Base-by-base conservation (phyloP, 2,888 invertebrate species). In the Oligia strigilis region DNA sequence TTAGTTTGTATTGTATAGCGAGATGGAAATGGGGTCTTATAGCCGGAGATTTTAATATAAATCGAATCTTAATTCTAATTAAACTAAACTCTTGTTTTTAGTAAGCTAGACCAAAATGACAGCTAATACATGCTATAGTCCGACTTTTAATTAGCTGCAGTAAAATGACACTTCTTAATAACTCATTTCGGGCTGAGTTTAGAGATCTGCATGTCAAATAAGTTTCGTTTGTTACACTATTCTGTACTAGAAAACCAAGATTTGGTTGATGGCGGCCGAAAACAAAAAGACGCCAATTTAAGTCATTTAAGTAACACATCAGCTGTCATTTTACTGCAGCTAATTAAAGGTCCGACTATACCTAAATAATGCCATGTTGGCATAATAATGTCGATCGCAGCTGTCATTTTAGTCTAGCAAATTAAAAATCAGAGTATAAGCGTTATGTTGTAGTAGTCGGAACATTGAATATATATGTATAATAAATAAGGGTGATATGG, bases 401-500 rank as follows among this genome's bases (percentile, higher is more conserved):
- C 9, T 58, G 58, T 60, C 11, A 60, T 60, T 60, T 11, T 60
- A 60, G 11, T n/a, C n/a, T 60, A 4, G n/a, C n/a, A 60, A n/a
- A n/a, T 60, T n/a, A 60, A n/a, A 60, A 60, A 11, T 11, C 11
- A 11, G n/a, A 58, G n/a, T 11, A 11, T 13, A 60, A 67, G 40
- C 70, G n/a, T 72, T 83, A 78, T 62, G 17, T 71, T 77, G 17
- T 67, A 78, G 60, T 49, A 36, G 40, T 52, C 43, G 71, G 78
- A 58, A 78, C 29, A 78, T 72, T 83, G 49, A 82, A 72, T 67
- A 55, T 82, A 62, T 67, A 62, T 67, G 29, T 78, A 52, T 70
- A 66, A 52, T 70, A 66, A 73, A 77, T 55, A 66, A 77, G 36
- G 74, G n/a, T 71, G n/a, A 29, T 58, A 46, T 29, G 40, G 66